Evolutionary conservation across 2,113 vertebrate species (phyloP).

Genomic region (Ploceus nigricollis): DNA sequence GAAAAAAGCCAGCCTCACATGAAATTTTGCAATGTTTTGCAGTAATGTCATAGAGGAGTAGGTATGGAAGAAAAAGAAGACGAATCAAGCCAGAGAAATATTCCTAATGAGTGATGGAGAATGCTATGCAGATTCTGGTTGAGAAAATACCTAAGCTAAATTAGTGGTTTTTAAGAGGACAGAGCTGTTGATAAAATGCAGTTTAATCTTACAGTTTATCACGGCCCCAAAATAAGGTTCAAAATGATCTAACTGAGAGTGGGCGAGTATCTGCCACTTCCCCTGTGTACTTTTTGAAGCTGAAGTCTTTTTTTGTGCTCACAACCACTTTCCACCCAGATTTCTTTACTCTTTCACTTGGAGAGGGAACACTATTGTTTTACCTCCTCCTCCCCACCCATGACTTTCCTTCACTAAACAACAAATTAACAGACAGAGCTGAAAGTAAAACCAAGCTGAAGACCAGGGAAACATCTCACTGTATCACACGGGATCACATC

Average conservation of each 20-base stretch:
- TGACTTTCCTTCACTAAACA: neutral
- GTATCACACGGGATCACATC: too few species aligned
- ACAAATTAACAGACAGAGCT: neutral
- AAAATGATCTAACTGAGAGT: neutral
- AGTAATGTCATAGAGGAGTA: neutral
- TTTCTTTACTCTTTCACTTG: neutral
- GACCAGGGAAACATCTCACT: neutral
- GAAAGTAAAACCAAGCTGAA: neutral
- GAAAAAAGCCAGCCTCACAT: accelerated
- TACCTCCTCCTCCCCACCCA: neutral
- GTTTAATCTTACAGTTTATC: neutral
- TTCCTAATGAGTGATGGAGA: neutral
- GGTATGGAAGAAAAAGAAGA: neutral
- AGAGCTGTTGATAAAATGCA: neutral
- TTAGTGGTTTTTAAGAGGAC: neutral
- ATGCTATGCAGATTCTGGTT: neutral
- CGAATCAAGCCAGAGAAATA: neutral
- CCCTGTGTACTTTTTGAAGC: neutral
- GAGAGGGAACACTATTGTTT: neutral
- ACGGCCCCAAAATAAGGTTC: neutral
- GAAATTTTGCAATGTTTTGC: neutral
- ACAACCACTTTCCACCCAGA: neutral
- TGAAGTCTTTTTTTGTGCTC: neutral
- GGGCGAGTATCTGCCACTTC: neutral
- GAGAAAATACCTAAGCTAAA: neutral